Base-by-base conservation (phyloP, 2,113 vertebrate species). In the Myrmophylax atrothorax region DNA sequence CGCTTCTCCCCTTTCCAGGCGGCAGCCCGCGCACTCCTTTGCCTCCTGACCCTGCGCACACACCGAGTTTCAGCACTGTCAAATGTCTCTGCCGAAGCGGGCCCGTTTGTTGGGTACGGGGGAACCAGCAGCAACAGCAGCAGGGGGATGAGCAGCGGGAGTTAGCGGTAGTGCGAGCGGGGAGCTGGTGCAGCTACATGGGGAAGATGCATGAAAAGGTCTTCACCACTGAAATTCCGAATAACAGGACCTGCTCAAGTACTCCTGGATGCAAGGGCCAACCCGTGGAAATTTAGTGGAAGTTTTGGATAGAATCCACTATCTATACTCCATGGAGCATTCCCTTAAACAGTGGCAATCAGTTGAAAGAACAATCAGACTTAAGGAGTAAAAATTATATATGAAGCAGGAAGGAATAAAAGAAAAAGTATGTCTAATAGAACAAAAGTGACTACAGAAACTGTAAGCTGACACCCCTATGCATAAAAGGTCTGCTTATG, bases 401-500 rank as follows among this genome's bases (percentile, higher is more conserved):
- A 42, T 42, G 40, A 42, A 42, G 42, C 9, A n/a, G 29, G 22
- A 60, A 78, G 35, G 20, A 62, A 38, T 10, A n/a, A 49, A 46
- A 56, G 18, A 76, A 35, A 22, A 83, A 59, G 13, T 8, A 11
- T 10, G 2, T 50, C 10, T 18, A 58, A 29, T 2, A 29, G 25
- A n/a, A 29, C 6, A 14, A 20, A 14, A 64, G 12, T 42, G n/a
- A 35, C 11, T 37, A 16, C 1, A 20, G 35, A 33, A 28, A 50
- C 49, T 12, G 53, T 4, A 28, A 11, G 28, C 38, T 68, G 3
- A 0, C 5, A 29, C 74, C 28, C 8, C 4, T 1, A 0, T 38
- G 23, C 0, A 0, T 73, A 2, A 17, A 35, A 47, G 28, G 46
- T 49, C n/a, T 1, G 1, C 20, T 72, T 55, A 2, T 35, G 1